These are phyloP conservation scores for Heliconius sara DNA, from an alignment of 2,888 invertebrate genomes.

Conservation along the genomic window DNA sequence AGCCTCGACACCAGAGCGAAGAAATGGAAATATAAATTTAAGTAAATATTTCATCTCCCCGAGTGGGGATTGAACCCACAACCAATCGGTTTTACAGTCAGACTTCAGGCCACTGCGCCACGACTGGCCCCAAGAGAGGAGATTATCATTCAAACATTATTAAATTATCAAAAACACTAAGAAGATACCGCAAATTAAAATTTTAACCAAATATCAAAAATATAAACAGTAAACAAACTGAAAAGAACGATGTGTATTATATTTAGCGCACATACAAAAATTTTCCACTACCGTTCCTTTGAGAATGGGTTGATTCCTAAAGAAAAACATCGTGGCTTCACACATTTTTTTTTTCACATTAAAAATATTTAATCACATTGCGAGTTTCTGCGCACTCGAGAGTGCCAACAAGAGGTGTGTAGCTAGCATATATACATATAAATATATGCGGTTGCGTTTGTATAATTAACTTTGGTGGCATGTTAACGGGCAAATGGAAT, in stretches of 20 bases:
- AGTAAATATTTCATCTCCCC: no score
- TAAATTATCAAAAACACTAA: not conserved
- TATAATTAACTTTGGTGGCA: constrained; percentile 25
- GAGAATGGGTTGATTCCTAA: constrained; percentile 19
- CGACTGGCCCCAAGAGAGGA: no score
- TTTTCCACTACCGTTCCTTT: constrained; percentile 16
- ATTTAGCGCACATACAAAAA: constrained; percentile 12
- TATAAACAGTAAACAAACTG: constrained; percentile 8
- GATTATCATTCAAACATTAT: not conserved
- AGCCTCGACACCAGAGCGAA: no score
- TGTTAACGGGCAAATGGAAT: constrained; percentile 13
- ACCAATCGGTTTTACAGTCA: no score
- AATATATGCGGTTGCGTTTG: constrained; percentile 11
- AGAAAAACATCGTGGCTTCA: constrained; percentile 26
- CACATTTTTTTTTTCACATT: constrained; percentile 16
- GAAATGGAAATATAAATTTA: no score
- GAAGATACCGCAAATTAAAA: not conserved
- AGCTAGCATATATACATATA: not conserved
- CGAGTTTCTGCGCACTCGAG: constrained; percentile 29
- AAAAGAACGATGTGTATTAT: constrained; percentile 3
- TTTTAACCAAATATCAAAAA: not conserved
- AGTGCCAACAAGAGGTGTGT: constrained; percentile 34
- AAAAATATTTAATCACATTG: constrained; percentile 37
- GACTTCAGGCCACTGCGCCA: no score
- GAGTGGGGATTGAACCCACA: no score